Evolutionary conservation across 2,797 vertebrate species (phyloP).

Genomic region (Merluccius polli): DNA sequence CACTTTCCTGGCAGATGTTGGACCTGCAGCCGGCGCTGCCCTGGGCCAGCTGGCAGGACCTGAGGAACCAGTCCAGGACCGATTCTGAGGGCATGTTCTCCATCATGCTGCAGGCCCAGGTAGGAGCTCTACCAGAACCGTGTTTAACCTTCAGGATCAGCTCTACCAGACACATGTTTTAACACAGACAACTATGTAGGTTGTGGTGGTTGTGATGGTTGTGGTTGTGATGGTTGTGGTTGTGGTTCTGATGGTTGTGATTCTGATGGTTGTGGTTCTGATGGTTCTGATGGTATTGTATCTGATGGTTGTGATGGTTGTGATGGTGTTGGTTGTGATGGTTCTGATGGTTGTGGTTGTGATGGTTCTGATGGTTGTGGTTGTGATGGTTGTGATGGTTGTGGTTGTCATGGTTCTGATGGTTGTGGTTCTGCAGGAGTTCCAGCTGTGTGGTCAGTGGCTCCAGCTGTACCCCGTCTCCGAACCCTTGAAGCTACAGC

Average conservation of each 20-base stretch:
- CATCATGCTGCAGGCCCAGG: constrained; percentile 83
- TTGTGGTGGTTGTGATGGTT: too few relatives aligned
- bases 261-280: too few relatives aligned
- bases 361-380: too few relatives aligned
- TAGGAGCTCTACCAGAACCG: constrained; percentile 45
- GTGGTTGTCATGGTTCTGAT: constrained; percentile 5
- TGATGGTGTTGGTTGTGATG: too few relatives aligned
- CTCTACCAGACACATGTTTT: not conserved
- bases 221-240: too few relatives aligned
- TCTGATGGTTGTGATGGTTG: too few relatives aligned
- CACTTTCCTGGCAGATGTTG: constrained; percentile 76
- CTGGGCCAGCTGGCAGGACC: constrained; percentile 87
- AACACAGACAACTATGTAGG: too few relatives aligned
- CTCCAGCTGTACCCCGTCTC: constrained; percentile 81
- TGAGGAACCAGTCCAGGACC: constrained; percentile 78
- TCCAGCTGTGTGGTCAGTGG: constrained; percentile 88
- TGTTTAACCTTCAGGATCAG: not conserved
- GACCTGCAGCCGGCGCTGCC: constrained; percentile 69
- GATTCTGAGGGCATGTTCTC: constrained; percentile 77
- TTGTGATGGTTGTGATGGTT: too few relatives aligned
- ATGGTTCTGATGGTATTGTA: too few relatives aligned
- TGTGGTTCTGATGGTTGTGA: too few relatives aligned
- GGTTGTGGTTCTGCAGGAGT: constrained; percentile 84
- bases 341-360: too few relatives aligned
- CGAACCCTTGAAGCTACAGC: constrained; percentile 75